A percentile compares a stretch with the other conserved stretches of the same genome.
phyloP scores from a whole-genome alignment of 2,888 invertebrate genomes.

The Drosophila tanythrix region DNA sequence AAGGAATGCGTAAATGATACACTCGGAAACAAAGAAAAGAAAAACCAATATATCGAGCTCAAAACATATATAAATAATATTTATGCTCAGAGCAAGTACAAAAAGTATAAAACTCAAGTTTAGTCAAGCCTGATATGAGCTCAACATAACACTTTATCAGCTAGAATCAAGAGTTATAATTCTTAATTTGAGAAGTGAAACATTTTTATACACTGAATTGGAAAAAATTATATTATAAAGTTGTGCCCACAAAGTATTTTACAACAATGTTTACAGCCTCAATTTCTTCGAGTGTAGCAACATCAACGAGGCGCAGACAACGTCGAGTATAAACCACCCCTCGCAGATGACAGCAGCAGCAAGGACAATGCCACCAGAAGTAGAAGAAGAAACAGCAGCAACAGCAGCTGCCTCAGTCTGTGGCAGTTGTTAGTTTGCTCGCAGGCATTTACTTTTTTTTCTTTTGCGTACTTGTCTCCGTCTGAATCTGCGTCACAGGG shows the following conservation, averaged over 20 bases:
- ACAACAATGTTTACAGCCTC: neutral
- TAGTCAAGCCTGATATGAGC: too few relatives aligned
- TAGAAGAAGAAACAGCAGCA: conserved; percentile 44
- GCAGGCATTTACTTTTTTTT: conserved; percentile 61
- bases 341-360: conserved; percentile 40
- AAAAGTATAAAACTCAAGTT: too few relatives aligned
- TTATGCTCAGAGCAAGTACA: too few relatives aligned
- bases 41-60: neutral
- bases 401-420: conserved; percentile 26
- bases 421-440: conserved; percentile 63
- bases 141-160: too few relatives aligned
- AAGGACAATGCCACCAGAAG: conserved; percentile 74
- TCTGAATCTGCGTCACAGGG: conserved; percentile 56
- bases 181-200: neutral
- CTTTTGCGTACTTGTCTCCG: conserved; percentile 74
- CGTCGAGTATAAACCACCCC: conserved; percentile 67
- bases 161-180: neutral
- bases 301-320: conserved; percentile 57
- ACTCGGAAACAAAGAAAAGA: neutral
- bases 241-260: too few relatives aligned
- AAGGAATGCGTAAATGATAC: conserved; percentile 57
- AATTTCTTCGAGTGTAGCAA: conserved; percentile 29
- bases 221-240: neutral
- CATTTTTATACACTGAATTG: neutral
- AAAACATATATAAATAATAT: neutral